Base-by-base conservation (phyloP, 2,888 invertebrate species). In the Melanostoma mellinum region DNA sequence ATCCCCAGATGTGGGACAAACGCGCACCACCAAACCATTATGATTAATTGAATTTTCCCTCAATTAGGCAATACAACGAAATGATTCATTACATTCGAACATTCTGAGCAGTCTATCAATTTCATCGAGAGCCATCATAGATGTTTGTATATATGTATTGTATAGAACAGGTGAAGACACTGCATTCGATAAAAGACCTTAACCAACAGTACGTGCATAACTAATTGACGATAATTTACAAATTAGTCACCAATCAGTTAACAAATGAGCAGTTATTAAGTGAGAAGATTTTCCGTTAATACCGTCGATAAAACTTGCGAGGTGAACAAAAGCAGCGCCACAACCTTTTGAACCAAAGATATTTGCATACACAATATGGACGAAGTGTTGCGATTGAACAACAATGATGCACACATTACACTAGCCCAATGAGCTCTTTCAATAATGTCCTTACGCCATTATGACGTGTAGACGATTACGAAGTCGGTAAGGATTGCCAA, bases 191-290 rank as follows among this genome's bases (percentile, higher is more conserved):
- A 5, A 52, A 38, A 53, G 32, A 42, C n/a, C 33, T 32, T n/a
- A n/a, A 52, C 20, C 40, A 61, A 35, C 55, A 2, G 4, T 40
- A 30, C 52, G 42, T 72, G 79, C 63, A 76, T 72, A 80, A 72
- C 80, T 85, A 85, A 85, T 85, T 80, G 80, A 10, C 40, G 80
- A 80, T 85, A 80, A 80, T 85, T 85, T 80, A 68, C 75, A 85
- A 79, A 80, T 85, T 85, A 85, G 75, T 80, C 80, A 75, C 75
- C 79, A 85, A 85, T 85, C 75, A 72, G 75, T 76, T 76, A 80
- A 85, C 80, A 85, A 85, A 85, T 85, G 75, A 72, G 56, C 71
- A 58, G 68, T 76, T 76, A 72, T 80, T 85, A 85, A 61, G 75
- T 58, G 69, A 63, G 71, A 68, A 71, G 85, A 80, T 78, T 71